Conservation (phyloP, 2,797 vertebrate species). For the Rhinichthys osculus region DNA sequence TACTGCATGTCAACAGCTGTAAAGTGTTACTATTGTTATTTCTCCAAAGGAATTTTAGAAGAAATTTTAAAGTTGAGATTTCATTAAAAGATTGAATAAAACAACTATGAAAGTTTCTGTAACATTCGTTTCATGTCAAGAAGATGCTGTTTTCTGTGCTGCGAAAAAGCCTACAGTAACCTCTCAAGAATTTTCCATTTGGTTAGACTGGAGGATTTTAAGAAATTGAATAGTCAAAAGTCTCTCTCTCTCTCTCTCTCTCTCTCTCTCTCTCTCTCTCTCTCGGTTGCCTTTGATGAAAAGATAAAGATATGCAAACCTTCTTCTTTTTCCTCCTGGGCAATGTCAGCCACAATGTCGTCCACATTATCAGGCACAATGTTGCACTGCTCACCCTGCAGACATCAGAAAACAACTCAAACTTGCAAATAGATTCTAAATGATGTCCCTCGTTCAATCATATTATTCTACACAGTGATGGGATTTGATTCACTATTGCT, state of each 20-base stretch:
- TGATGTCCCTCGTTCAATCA: neutral
- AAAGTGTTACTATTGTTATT: too few species aligned
- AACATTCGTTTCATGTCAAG: too few species aligned
- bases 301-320: slow-evolving; percentile 74
- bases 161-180: neutral
- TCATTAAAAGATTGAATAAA: too few species aligned
- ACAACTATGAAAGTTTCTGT: too few species aligned
- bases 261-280: neutral
- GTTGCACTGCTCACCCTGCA: slow-evolving; percentile 97
- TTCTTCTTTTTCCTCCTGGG: slow-evolving; percentile 98
- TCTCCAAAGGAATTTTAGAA: too few species aligned
- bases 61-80: too few species aligned
- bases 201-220: neutral
- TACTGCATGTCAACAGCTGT: too few species aligned
- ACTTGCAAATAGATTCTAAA: slow-evolving; percentile 11
- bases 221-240: neutral
- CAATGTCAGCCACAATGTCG: slow-evolving; percentile 96
- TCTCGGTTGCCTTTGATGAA: neutral
- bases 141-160: too few species aligned
- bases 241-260: neutral
- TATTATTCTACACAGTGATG: neutral
- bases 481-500: neutral
- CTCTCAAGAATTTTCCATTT: neutral
- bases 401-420: slow-evolving; percentile 56
- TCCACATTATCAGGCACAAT: slow-evolving; percentile 96